Evolutionary conservation across 2,113 vertebrate species (phyloP), one percentile per base, ranked within the genome.

Genomic region (Hippocampus comes): DNA sequence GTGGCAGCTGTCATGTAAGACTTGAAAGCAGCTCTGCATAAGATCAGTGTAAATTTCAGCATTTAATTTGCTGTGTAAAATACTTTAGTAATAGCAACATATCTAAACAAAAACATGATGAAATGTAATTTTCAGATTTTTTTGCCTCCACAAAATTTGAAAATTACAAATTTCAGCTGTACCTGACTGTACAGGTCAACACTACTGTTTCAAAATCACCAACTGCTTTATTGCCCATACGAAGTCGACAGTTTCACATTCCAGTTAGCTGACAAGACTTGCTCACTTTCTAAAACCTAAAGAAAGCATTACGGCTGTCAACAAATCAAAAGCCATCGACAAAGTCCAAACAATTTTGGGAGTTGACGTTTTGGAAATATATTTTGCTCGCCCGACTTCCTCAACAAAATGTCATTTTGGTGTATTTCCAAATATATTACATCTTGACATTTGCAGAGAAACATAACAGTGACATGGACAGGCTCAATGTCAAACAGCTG

Each of bases 321-420:
- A 73, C 59, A 67, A 56, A 72, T 12, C 49, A 55, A 77, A 61
- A 68, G 63, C 12, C 21, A 74, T 67, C 60, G 46, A 23, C 10
- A 75, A 76, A 56, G 49, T 70, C 72, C 74, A 64, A 80, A 81
- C 55, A 70, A 56, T 30, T 71, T 75, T 70, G 63, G 73, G 72
- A 72, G 43, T 67, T 76, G 63, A 65, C 63, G 7, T 57, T 67
- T 42, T 34, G 56, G 38, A 42, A 64, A 42, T 11, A 23, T 15
- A 65, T 48, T 23, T 66, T 25, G 1, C 15, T 46, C 7, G 23
- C 9, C 21, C 21, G 43, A 65, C 15, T 65, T 17, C 14, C 59
- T 65, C 63, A 43, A 43, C 38, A n/a, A 23, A 43, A 10, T 20
- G 9, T 46, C 1, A 43, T 43, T 15, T n/a, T 43, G 38, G 10